Percentiles rank a stretch among this genome's conserved stretches.
These are phyloP conservation scores for Corythornis leucogaster DNA, from an alignment of 2,797 vertebrate species.

Conservation along the genomic window DNA sequence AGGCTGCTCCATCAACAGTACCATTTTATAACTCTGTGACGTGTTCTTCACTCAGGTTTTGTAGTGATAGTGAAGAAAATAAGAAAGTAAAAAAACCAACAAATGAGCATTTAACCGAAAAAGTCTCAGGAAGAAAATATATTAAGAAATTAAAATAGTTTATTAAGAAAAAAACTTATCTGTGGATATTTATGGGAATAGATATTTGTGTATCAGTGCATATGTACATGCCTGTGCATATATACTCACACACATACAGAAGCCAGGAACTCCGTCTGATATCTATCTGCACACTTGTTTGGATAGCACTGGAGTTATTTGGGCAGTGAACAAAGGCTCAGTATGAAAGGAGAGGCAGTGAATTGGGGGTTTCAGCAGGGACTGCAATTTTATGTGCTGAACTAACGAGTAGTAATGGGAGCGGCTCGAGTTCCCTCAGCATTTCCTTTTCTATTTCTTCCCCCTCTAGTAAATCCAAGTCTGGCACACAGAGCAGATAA, in stretches of 20 bases:
- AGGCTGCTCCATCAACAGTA: constrained; percentile 38
- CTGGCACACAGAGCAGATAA: constrained; percentile 44
- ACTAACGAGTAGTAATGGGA: constrained; percentile 38
- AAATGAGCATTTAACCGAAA: not conserved
- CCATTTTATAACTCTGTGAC: constrained; percentile 42
- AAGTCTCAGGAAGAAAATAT: not conserved
- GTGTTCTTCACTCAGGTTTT: constrained; percentile 34
- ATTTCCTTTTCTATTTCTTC: constrained; percentile 47
- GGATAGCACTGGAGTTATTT: not conserved
- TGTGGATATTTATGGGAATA: not conserved
- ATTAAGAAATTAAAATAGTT: not conserved
- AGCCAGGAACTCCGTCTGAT: not conserved
- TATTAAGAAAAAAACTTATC: not conserved
- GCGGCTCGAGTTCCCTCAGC: not conserved
- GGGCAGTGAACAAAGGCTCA: not conserved
- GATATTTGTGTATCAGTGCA: not conserved
- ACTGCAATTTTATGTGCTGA: constrained; percentile 38
- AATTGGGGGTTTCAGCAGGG: not conserved
- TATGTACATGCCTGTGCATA: not conserved
- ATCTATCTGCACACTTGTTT: not conserved
- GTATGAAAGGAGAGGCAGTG: not conserved
- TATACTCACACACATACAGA: not conserved
- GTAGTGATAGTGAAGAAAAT: constrained; percentile 30
- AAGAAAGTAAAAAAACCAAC: not conserved
- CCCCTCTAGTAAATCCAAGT: constrained; percentile 45